phyloP scores from a whole-genome alignment of 2,797 vertebrate species.

The Acanthurus lineatus region DNA sequence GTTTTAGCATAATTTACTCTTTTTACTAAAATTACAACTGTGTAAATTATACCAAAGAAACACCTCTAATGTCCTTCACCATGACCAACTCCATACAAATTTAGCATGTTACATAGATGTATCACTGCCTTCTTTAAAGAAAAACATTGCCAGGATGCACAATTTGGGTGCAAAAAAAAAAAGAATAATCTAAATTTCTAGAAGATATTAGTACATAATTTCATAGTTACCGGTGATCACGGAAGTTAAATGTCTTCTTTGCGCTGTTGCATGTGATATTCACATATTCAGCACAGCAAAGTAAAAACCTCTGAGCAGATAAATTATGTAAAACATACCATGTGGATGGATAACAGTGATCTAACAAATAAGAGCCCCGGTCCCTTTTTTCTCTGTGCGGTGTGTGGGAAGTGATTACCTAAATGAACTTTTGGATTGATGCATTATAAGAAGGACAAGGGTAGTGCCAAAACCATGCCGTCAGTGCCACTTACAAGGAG shows the following conservation, averaged over 20 bases:
- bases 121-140: background rate
- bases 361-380: constrained; percentile 50
- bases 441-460: constrained; percentile 75
- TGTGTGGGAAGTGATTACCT: constrained; percentile 64
- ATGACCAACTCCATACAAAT: background rate
- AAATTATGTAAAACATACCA: constrained; percentile 38
- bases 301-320: constrained; percentile 17
- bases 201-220: background rate
- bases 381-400: constrained; percentile 36
- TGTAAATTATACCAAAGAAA: too few relatives aligned
- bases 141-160: background rate
- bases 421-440: constrained; percentile 77
- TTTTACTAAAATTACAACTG: background rate
- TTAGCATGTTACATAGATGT: background rate
- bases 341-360: constrained; percentile 42
- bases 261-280: background rate
- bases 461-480: constrained; percentile 74
- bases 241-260: background rate
- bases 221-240: background rate
- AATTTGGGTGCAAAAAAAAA: background rate
- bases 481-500: constrained; percentile 75
- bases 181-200: background rate
- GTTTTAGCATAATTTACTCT: background rate
- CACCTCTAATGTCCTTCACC: background rate
- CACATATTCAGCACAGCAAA: background rate